These are phyloP conservation scores for Alexandromys fortis DNA, from an alignment of 2,113 vertebrate species.

Conservation along the genomic window DNA sequence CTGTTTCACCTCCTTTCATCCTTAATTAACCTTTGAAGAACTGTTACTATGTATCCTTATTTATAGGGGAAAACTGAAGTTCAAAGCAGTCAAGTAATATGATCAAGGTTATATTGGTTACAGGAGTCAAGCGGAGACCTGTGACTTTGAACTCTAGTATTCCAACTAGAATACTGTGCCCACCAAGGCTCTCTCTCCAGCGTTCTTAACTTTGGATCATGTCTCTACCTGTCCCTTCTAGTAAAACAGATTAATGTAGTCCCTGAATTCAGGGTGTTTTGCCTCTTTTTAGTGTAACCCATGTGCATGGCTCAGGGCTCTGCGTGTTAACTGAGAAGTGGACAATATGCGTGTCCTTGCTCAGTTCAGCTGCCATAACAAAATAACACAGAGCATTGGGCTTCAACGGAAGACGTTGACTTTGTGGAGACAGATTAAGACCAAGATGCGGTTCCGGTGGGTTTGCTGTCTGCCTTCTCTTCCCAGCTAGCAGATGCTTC, in stretches of 20 bases:
- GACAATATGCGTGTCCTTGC: background rate
- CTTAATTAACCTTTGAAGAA: background rate
- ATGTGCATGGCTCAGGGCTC: background rate
- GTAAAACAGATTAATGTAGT: background rate
- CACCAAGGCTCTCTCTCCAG: background rate
- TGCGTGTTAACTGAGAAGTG: background rate
- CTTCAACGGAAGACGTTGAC: background rate
- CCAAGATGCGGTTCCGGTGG: background rate
- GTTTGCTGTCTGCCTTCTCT: background rate
- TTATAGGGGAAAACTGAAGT: background rate
- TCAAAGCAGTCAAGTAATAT: background rate
- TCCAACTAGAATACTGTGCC: background rate
- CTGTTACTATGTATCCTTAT: background rate
- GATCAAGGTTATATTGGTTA: background rate
- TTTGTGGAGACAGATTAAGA: background rate
- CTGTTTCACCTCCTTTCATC: background rate
- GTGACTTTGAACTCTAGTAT: background rate
- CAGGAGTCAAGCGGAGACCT: background rate
- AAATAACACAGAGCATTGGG: background rate
- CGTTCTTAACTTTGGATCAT: background rate
- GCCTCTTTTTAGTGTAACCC: background rate
- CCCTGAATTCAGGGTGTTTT: background rate
- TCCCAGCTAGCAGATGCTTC: background rate
- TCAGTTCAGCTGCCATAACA: background rate
- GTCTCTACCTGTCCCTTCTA: background rate